These are phyloP conservation scores for Orthonevra nobilis DNA, from an alignment of 2,888 invertebrate species.

Conservation along the genomic window DNA sequence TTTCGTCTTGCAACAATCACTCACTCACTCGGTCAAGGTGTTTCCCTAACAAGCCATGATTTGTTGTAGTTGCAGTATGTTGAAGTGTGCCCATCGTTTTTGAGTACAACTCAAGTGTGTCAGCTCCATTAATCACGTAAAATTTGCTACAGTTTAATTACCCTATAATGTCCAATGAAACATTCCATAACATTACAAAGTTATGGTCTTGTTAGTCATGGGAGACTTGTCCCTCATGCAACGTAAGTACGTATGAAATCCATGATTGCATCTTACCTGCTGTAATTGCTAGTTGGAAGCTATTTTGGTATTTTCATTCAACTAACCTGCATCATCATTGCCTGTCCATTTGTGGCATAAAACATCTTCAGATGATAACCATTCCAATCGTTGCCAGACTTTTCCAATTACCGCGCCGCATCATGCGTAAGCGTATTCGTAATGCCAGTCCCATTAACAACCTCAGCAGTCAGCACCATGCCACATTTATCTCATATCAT, in stretches of 20 bases:
- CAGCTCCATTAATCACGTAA: neutral
- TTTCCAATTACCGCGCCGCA: slow-evolving; percentile 13
- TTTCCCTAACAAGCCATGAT: no score
- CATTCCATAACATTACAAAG: no score
- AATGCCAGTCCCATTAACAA: slow-evolving; percentile 5
- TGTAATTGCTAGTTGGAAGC: slow-evolving; percentile 1
- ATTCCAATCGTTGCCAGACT: no score
- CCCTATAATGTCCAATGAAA: neutral
- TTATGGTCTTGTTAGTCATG: no score
- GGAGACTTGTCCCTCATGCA: neutral
- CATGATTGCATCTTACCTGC: slow-evolving; percentile 4
- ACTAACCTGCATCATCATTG: slow-evolving; percentile 8
- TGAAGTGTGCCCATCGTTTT: neutral
- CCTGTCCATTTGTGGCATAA: slow-evolving; percentile 16
- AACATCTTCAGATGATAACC: neutral
- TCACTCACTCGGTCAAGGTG: no score
- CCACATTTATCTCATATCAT: neutral
- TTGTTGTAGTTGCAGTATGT: no score
- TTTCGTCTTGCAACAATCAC: no score
- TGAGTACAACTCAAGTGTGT: neutral
- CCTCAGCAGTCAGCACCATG: neutral
- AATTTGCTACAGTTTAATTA: neutral
- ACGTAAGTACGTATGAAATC: no score
- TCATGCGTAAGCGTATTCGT: slow-evolving; percentile 16
- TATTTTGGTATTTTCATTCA: neutral